A percentile compares a stretch with the other conserved stretches of the same genome.
Evolutionary conservation across 2,888 invertebrate genomes (phyloP).

Genomic region (Pristionchus fissidentatus): DNA sequence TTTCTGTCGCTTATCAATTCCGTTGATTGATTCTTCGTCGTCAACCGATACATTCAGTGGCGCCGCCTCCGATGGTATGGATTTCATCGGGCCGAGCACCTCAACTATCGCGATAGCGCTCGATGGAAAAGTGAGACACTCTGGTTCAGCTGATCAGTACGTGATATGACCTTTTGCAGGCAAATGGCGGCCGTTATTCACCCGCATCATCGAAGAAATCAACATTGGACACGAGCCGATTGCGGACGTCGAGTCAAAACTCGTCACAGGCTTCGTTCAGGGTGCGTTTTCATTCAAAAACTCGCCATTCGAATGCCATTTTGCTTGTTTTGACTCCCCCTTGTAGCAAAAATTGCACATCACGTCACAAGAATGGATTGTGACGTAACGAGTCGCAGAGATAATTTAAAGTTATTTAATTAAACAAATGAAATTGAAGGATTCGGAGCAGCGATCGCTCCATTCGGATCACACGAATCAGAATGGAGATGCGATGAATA

Average conservation of each 20-base stretch:
- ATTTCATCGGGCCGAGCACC: constrained; percentile 8
- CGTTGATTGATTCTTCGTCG: not conserved
- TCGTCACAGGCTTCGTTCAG: constrained; percentile 18
- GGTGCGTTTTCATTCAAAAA: not conserved
- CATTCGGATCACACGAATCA: not conserved
- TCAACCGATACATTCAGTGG: not conserved
- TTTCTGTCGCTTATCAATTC: not conserved
- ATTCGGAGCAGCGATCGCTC: constrained; percentile 4
- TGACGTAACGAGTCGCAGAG: not conserved
- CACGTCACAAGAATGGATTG: not conserved
- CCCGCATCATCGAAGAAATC: not conserved
- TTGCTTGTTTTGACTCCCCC: not conserved
- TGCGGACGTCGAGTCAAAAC: not conserved
- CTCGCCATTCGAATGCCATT: not conserved
- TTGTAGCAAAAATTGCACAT: not conserved
- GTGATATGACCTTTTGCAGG: constrained; percentile 30
- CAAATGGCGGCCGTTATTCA: constrained; percentile 23
- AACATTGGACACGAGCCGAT: not conserved
- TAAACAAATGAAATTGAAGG: not conserved
- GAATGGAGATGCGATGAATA: not conserved
- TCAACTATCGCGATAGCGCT: not conserved
- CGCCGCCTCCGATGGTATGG: constrained; percentile 15
- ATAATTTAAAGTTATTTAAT: not conserved
- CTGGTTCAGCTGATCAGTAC: not conserved
- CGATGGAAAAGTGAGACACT: not conserved